Conservation (phyloP, 92 coral and sea anemone species). For the Siderastrea radians region DNA sequence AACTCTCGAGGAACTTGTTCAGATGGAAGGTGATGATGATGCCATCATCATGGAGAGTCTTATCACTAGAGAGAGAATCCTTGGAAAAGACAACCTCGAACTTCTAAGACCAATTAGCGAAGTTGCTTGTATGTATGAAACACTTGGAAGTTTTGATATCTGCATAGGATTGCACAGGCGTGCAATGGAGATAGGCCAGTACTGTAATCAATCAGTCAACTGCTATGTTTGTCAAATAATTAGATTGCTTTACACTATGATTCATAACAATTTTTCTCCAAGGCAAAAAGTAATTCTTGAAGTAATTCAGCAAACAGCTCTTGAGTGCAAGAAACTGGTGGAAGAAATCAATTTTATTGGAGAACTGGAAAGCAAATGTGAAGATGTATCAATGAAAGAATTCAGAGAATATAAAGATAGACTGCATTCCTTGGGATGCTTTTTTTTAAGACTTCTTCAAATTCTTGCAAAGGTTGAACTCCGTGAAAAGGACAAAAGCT, state of each 20-base stretch:
- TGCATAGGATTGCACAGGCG: constrained; percentile 72
- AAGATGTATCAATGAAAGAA: not conserved
- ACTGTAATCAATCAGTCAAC: constrained; percentile 48
- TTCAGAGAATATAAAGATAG: not conserved
- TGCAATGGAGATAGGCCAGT: constrained; percentile 77
- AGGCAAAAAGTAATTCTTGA: not conserved
- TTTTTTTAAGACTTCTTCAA: constrained; percentile 45
- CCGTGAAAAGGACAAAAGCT: constrained; percentile 27
- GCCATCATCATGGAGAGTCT: constrained; percentile 79
- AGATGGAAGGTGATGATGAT: not conserved
- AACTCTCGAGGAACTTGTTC: no score
- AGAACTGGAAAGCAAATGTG: not conserved
- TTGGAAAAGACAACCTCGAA: constrained; percentile 53
- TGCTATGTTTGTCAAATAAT: not conserved
- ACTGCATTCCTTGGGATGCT: not conserved
- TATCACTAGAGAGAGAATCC: constrained; percentile 75
- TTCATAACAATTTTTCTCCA: constrained; percentile 29
- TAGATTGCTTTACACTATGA: constrained; percentile 64
- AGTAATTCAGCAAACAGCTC: not conserved
- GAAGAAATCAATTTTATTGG: no score
- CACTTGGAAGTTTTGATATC: constrained; percentile 59
- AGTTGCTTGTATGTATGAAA: constrained; percentile 41
- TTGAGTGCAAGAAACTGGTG: not conserved
- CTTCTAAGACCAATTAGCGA: constrained; percentile 62
- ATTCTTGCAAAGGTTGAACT: not conserved